Evolutionary conservation across 2,888 invertebrate genomes (phyloP).

Genomic region (Itoplectis maculator): DNA sequence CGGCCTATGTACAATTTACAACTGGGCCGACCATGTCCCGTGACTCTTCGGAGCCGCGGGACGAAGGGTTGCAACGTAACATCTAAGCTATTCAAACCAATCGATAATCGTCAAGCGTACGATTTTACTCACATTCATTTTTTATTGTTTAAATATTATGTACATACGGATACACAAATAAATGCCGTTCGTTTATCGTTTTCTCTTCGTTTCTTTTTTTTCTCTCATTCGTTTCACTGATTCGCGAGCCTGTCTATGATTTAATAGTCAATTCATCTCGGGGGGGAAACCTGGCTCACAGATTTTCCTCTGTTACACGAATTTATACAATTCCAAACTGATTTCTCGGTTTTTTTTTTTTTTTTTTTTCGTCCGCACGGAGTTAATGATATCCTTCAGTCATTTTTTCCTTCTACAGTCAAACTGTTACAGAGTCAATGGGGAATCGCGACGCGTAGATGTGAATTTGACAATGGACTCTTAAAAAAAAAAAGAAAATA

Average conservation of each 20-base stretch:
- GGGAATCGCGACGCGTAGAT: constrained; percentile 65
- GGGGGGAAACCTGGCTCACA: constrained; percentile 36
- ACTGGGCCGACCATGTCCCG: constrained; percentile 20
- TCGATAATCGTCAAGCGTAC: constrained; percentile 51
- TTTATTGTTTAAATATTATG: constrained; percentile 73
- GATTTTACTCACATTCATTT: constrained; percentile 62
- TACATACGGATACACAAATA: constrained; percentile 76
- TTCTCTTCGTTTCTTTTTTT: background rate
- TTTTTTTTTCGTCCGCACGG: constrained; percentile 17
- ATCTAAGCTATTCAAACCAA: constrained; percentile 42
- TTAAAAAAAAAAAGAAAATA: constrained; percentile 68
- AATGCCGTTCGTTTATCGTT: constrained; percentile 69
- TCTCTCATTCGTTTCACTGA: constrained; percentile 46
- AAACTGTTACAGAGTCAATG: constrained; percentile 42
- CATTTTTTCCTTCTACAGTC: constrained; percentile 42
- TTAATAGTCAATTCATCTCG: constrained; percentile 9
- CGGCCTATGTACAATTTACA: constrained; percentile 56
- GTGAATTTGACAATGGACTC: constrained; percentile 70
- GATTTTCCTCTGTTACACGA: constrained; percentile 29
- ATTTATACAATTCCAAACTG: constrained; percentile 51
- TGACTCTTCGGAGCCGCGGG: constrained; percentile 3
- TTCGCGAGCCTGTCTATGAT: constrained; percentile 51
- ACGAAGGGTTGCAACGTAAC: constrained; percentile 17
- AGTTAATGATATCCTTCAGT: constrained; percentile 1
- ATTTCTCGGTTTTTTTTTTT: background rate